phyloP scores from a whole-genome alignment of 2,797 vertebrate species.

The Pteronotus mesoamericanus region DNA sequence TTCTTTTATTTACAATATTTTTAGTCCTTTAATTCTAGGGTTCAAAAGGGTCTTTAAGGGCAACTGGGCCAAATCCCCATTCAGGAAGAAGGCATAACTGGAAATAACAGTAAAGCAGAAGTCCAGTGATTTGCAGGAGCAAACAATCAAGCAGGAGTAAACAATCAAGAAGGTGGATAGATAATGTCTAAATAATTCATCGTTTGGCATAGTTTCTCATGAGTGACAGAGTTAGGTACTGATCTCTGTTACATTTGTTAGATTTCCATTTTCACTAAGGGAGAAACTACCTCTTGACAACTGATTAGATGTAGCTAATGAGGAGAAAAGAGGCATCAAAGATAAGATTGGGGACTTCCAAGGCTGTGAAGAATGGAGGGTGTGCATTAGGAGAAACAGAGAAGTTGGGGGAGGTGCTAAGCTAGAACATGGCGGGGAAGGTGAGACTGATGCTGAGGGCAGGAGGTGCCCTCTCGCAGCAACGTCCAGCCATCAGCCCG shows the following conservation, averaged over 20 bases:
- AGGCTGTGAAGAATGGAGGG: background rate
- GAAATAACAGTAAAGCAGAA: background rate
- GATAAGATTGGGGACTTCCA: background rate
- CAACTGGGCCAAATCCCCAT: background rate
- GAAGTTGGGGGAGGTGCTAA: background rate
- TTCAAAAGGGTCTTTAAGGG: background rate
- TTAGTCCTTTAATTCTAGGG: background rate
- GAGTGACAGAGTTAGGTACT: background rate
- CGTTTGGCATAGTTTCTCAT: background rate
- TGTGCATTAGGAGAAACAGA: background rate
- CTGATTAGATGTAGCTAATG: background rate
- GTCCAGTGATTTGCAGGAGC: background rate
- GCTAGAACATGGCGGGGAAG: too few relatives aligned
- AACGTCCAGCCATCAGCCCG: background rate
- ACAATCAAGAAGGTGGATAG: background rate
- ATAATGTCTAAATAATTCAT: background rate
- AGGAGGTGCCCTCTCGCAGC: background rate
- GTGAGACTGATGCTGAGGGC: background rate
- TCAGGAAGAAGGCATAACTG: background rate
- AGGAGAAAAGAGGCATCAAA: background rate
- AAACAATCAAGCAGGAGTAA: background rate
- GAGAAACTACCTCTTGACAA: background rate
- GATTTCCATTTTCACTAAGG: background rate
- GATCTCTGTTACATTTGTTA: background rate
- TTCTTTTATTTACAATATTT: background rate